Evolutionary conservation across 2,888 invertebrate genomes (phyloP), one percentile per base, ranked within the genome.

Genomic region (Cataglyphis livida): DNA sequence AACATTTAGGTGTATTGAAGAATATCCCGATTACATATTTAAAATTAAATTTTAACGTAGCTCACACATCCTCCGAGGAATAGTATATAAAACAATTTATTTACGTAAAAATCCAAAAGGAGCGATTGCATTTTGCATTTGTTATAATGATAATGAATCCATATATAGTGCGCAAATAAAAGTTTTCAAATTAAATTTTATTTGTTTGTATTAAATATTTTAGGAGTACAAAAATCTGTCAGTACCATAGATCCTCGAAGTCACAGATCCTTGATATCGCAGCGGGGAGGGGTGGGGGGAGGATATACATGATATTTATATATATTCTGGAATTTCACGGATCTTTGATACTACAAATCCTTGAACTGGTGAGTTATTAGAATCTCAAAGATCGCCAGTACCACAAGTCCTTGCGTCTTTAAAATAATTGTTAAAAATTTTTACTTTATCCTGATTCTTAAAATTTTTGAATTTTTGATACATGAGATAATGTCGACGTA

Each of bases 101-200:
- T 78, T 78, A 78, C 41, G 28, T 57, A 41, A 78, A 59, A 59
- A 32, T 78, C 44, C 41, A 68, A 68, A 78, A 78, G 59, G 21
- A 78, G 44, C 68, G 57, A 59, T 78, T 78, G 78, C 78, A 76
- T 78, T 68, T 78, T 78, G 76, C 76, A 78, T 78, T 78, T 78
- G 78, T 78, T 78, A 68, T 68, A 48, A 48, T 48, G 35, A 78
- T 68, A 59, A 78, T 78, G 57, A 78, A 78, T 78, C 44, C 70
- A 78, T 68, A 78, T 78, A 68, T 78, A 78, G 54, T 68, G 21
- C 78, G 70, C 54, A 78, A 78, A 78, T 78, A 78, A 78, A 78
- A 78, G 70, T 78, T 78, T 78, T 78, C 57, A 78, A 70, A 78
- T 78, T 78, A 78, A 78, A 78, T 41, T 78, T 78, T 78, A 78